Conservation (phyloP, 2,888 invertebrate genomes). For the Pseudanteris insignis region DNA sequence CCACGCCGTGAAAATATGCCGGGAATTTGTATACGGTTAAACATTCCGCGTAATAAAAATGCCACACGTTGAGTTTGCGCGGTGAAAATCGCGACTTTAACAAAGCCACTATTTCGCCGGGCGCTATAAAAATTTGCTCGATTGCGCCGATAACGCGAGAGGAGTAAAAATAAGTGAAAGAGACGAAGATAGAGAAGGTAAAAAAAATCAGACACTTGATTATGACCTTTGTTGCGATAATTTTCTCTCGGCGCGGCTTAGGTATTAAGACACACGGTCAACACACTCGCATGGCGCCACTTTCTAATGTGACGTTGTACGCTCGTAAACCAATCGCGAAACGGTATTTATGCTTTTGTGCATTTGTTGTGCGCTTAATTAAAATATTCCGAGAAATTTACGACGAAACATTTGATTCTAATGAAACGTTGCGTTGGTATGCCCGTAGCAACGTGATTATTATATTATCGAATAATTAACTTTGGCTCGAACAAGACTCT, state of each 20-base stretch:
- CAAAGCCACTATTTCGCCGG: constrained; percentile 2
- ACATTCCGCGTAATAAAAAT: not conserved
- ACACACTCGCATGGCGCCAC: constrained; percentile 24
- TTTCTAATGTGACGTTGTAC: constrained; percentile 32
- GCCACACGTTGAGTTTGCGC: not conserved
- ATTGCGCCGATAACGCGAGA: constrained; percentile 24
- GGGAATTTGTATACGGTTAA: too few species aligned
- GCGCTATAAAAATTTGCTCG: constrained; percentile 20
- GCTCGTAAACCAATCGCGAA: constrained; percentile 21
- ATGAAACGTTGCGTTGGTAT: constrained; percentile 5
- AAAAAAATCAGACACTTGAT: too few species aligned
- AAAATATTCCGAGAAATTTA: constrained; percentile 28
- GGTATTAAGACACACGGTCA: constrained; percentile 5
- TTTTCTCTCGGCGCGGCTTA: constrained; percentile 19
- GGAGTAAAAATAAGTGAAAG: too few species aligned
- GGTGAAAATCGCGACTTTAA: constrained; percentile 8
- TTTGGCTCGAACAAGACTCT: too few species aligned
- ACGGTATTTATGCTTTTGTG: constrained; percentile 17
- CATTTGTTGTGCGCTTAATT: constrained; percentile 31
- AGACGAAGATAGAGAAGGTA: too few species aligned
- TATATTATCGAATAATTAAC: too few species aligned
- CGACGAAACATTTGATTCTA: constrained; percentile 7
- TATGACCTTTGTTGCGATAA: constrained; percentile 37
- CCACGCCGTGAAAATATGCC: too few species aligned
- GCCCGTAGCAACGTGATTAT: too few species aligned